Evolutionary conservation across 2,797 vertebrate species (phyloP).

Genomic region (Notolabrus celidotus): DNA sequence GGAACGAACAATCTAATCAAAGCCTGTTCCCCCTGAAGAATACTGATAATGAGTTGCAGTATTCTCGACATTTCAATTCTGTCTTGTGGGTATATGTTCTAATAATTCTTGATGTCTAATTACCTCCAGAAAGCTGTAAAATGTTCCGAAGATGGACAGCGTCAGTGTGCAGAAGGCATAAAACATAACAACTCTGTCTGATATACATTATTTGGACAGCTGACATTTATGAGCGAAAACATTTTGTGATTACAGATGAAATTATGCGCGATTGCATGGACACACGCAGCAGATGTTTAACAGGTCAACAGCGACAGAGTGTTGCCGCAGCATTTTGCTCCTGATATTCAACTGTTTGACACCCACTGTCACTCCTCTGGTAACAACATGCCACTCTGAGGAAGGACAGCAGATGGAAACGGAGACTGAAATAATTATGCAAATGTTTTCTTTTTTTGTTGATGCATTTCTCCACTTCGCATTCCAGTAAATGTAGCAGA

Average conservation of each 20-base stretch:
- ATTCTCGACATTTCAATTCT: slow-evolving; percentile 76
- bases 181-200: slow-evolving; percentile 17
- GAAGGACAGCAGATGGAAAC: slow-evolving; percentile 55
- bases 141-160: slow-evolving; percentile 68
- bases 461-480: slow-evolving; percentile 38
- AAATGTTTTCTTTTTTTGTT: slow-evolving; percentile 18
- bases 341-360: slow-evolving; percentile 52
- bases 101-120: slow-evolving; percentile 81
- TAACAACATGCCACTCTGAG: slow-evolving; percentile 28
- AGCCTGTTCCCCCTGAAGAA: slow-evolving; percentile 80
- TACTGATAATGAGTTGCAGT: slow-evolving; percentile 82
- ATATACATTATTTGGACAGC: slow-evolving; percentile 40
- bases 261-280: slow-evolving; percentile 25
- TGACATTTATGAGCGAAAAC: slow-evolving; percentile 50
- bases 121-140: slow-evolving; percentile 67
- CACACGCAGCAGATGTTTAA: slow-evolving; percentile 52
- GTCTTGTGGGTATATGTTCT: slow-evolving; percentile 80
- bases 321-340: slow-evolving; percentile 33
- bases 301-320: slow-evolving; percentile 52
- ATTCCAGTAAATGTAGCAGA: slow-evolving; percentile 39
- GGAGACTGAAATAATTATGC: slow-evolving; percentile 51
- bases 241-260: slow-evolving; percentile 22
- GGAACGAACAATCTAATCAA: slow-evolving; percentile 81
- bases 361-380: slow-evolving; percentile 49
- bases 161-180: slow-evolving; percentile 21